These are phyloP conservation scores for Galendromus occidentalis DNA, from an alignment of 1,140 invertebrate species.

Conservation along the genomic window DNA sequence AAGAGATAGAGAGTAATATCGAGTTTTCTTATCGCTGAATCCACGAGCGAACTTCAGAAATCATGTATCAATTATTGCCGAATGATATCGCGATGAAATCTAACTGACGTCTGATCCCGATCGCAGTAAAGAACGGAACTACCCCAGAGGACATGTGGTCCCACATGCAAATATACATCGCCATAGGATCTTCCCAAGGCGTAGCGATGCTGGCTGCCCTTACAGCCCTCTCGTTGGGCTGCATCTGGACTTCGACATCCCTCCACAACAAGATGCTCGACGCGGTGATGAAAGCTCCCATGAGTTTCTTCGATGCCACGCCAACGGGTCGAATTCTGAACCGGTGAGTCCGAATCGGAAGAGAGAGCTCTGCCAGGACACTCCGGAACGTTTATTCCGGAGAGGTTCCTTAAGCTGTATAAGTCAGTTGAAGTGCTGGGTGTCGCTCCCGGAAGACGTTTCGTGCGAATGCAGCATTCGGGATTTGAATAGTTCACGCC, in stretches of 20 bases:
- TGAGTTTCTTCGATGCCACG: conserved; percentile 29
- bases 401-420: no score
- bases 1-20: not conserved
- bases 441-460: no score
- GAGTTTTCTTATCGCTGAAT: not conserved
- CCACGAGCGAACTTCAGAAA: no score
- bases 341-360: no score
- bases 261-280: conserved; percentile 65
- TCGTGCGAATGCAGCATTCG: no score
- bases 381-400: no score
- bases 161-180: conserved; percentile 1
- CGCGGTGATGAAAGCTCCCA: conserved; percentile 26
- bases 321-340: conserved; percentile 20
- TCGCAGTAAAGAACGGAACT: not conserved
- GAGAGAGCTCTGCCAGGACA: no score
- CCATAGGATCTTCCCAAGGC: not conserved
- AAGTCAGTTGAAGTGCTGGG: conserved; percentile 20
- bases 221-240: conserved; percentile 50
- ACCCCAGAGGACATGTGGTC: not conserved
- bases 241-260: conserved; percentile 51
- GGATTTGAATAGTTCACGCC: no score
- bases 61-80: no score
- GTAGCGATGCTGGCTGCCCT: not conserved
- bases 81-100: no score
- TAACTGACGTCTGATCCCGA: no score